Evolutionary conservation across 2,888 invertebrate species (phyloP), one percentile per base, ranked within the genome.

Genomic region (Melieria picta): DNA sequence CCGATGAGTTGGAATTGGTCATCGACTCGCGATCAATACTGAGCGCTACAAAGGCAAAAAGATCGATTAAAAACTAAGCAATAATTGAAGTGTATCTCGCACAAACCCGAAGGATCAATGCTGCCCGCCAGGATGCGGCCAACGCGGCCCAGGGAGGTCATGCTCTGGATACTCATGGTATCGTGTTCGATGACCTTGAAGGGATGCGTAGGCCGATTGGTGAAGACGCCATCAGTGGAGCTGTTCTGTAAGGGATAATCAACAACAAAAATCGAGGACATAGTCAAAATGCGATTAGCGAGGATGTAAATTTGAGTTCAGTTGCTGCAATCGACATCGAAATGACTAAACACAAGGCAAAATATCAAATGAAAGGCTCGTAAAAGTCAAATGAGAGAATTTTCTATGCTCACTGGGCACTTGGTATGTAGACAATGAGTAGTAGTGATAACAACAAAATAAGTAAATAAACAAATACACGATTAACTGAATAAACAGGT

Each of bases 181-280:
- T 96, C 96, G 81, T 94, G 94, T 79, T 96, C 94, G 80, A 96
- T 94, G 76, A 95, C 93, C 83, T 93, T 90, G 85, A 95, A 95
- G 30, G 95, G 95, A 87, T 94, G 94, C 62, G 91, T 90, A 80
- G 91, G 90, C 65, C 89, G 89, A 74, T 91, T 89, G 7, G 92
- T 90, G 84, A 90, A 93, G 11, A 93, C 90, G 73, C 93, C 93
- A 80, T 96, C 96, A 69, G 93, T 90, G 7, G 94, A 93, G 77
- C 88, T 87, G 57, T 89, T 88, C 86, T 87, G 80, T 79, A 64
- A 61, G 42, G 30, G 30, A 30, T 30, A 30, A 65, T 55, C 47
- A 63, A 48, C 65, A 73, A 5, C 16, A 58, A 60, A 67, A 71
- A 65, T 65, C 56, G 56, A 69, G 16, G 48, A 10, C 48, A 46